Conservation (phyloP, 2,888 invertebrate genomes). For the Platycnemis pennipes region DNA sequence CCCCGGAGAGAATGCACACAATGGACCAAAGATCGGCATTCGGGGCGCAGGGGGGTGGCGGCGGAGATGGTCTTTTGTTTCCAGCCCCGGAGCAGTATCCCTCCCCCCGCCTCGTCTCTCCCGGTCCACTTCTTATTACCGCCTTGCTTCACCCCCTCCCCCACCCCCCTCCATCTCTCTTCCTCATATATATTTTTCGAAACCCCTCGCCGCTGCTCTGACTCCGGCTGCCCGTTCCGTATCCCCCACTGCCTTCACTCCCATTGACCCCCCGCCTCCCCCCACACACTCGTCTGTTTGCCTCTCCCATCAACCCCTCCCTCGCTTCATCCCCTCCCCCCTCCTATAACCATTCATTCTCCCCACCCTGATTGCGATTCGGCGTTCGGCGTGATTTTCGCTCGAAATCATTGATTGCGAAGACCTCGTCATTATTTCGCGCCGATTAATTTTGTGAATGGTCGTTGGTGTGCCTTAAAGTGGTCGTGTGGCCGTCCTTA, state of each 20-base stretch:
- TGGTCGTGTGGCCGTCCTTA: too few species aligned
- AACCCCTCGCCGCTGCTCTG: neutral
- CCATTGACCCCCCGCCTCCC: neutral
- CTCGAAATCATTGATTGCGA: too few species aligned
- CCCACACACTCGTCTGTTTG: neutral
- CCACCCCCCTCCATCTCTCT: neutral
- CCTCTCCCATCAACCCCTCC: neutral
- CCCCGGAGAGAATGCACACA: conserved; percentile 22
- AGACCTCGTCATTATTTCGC: neutral
- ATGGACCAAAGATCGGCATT: conserved; percentile 59
- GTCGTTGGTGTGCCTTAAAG: too few species aligned
- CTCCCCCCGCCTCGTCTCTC: neutral
- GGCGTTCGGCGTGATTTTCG: too few species aligned
- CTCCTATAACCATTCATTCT: neutral
- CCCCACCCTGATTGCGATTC: too few species aligned
- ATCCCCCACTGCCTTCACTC: neutral
- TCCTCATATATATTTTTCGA: neutral
- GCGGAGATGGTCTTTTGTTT: conserved; percentile 47
- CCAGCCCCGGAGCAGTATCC: conserved; percentile 1
- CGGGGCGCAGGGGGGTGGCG: neutral
- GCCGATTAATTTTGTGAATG: neutral
- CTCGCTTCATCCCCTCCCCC: neutral
- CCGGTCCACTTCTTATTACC: conserved; percentile 5
- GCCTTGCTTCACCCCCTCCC: neutral
- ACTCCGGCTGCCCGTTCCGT: neutral